Evolutionary conservation across 2,113 vertebrate species (phyloP).

Genomic region (Chrysemys picta): DNA sequence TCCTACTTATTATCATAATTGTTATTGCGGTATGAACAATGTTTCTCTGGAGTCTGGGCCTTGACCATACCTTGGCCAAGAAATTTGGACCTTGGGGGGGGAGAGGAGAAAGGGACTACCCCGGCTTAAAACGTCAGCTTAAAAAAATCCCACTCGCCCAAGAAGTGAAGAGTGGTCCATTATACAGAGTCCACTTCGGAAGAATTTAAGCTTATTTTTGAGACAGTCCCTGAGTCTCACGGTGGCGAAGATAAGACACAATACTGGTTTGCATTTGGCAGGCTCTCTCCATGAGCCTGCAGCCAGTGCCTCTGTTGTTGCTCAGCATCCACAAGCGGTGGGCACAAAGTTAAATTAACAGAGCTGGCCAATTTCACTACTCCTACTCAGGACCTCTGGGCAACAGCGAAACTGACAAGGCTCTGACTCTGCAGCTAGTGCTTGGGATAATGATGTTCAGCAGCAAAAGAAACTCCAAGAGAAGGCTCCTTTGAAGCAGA

Average conservation of each 20-base stretch:
- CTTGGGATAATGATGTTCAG: background rate
- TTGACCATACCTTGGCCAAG: background rate
- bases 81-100: background rate
- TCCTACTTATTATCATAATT: background rate
- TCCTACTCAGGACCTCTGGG: background rate
- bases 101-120: background rate
- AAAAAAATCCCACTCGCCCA: background rate
- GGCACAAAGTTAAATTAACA: background rate
- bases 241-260: background rate
- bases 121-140: background rate
- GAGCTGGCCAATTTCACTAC: background rate
- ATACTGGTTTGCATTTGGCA: too few relatives aligned
- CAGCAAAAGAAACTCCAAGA: background rate
- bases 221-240: background rate
- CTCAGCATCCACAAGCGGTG: background rate
- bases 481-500: background rate
- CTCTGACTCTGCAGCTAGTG: background rate
- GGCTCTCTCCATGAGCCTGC: background rate
- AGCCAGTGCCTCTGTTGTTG: background rate
- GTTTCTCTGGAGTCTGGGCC: background rate
- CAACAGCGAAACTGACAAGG: constrained; percentile 2
- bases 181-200: background rate
- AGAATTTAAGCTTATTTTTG: background rate
- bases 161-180: background rate
- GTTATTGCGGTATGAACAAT: background rate